Percentiles rank a stretch among this genome's conserved stretches.
Evolutionary conservation across 1,140 invertebrate genomes (phyloP).

Genomic region (Drusus annulatus): DNA sequence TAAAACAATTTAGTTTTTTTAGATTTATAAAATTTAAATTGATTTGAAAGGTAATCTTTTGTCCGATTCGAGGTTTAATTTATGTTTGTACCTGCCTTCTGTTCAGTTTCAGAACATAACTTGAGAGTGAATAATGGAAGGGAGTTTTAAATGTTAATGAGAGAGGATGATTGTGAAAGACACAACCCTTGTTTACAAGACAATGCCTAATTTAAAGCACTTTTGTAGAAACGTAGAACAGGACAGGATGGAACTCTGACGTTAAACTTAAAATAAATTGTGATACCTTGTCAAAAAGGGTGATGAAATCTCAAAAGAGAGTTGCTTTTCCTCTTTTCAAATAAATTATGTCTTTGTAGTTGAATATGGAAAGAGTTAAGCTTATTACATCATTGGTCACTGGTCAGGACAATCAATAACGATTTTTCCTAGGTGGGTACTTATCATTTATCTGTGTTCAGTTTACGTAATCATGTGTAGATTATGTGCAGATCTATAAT

Average conservation of each 20-base stretch:
- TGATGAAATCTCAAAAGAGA: not conserved
- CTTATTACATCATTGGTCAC: not conserved
- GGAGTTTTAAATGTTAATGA: conserved; percentile 16
- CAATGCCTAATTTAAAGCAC: conserved; percentile 27
- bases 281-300: not conserved
- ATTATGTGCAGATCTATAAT: too few relatives aligned
- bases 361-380: not conserved
- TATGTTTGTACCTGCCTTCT: too few relatives aligned
- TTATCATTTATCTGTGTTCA: too few relatives aligned
- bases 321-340: not conserved
- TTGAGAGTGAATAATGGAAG: conserved; percentile 9
- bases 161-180: not conserved
- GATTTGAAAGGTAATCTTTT: too few relatives aligned
- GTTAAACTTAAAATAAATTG: not conserved
- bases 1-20: too few relatives aligned
- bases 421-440: too few relatives aligned
- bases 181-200: conserved; percentile 23
- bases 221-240: not conserved
- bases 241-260: not conserved
- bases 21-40: too few relatives aligned
- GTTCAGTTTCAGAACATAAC: too few relatives aligned
- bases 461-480: too few relatives aligned
- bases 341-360: not conserved
- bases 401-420: too few relatives aligned
- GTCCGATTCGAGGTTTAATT: too few relatives aligned